phyloP scores from a whole-genome alignment of 2,113 vertebrate species.

The Microtus richardsoni region DNA sequence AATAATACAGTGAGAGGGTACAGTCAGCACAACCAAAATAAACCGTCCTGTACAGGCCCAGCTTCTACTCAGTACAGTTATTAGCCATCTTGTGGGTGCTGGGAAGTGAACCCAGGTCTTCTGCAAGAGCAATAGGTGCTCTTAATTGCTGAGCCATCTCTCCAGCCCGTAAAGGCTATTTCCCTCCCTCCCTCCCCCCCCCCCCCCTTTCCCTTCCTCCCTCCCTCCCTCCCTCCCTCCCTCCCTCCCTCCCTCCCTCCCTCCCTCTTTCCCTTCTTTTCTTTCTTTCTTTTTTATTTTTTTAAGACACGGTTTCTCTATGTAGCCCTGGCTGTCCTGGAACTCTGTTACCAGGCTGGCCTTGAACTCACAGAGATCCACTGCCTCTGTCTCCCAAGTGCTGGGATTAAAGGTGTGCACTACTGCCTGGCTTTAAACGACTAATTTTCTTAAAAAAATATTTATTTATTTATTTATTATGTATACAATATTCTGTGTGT shows the following conservation, averaged over 20 bases:
- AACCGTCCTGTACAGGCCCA: background rate
- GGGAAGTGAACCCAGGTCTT: background rate
- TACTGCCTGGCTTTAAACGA: background rate
- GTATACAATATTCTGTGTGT: too few species aligned
- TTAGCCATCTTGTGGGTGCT: background rate
- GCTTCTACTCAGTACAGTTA: background rate
- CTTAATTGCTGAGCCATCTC: background rate
- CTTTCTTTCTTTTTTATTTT: background rate
- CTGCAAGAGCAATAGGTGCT: background rate
- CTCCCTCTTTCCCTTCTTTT: too few species aligned
- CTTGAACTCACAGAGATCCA: background rate
- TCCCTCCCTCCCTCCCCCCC: too few species aligned
- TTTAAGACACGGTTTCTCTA: background rate
- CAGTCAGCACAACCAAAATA: background rate
- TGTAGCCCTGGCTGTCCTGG: background rate
- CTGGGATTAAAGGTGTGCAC: background rate
- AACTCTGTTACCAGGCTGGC: background rate
- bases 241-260: too few species aligned
- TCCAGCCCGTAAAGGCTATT: background rate
- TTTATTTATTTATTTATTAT: too few species aligned
- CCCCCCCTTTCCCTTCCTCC: too few species aligned
- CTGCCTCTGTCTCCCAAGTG: background rate
- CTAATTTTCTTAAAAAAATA: background rate
- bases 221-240: fast-evolving
- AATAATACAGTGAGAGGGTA: background rate